These are phyloP conservation scores for Metridium senile DNA, from an alignment of 92 coral and sea anemone species.

Conservation along the genomic window DNA sequence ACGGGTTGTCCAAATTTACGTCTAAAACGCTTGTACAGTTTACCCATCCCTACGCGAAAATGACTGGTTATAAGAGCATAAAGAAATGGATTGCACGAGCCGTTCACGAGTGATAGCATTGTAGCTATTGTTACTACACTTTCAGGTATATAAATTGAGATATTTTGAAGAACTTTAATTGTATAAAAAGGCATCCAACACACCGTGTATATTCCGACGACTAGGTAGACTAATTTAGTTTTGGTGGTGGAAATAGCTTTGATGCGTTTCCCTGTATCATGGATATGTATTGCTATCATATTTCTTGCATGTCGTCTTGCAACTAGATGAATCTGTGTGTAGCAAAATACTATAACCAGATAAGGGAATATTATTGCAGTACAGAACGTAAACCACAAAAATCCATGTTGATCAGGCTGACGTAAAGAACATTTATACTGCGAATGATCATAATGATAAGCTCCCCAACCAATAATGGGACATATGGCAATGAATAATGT, in stretches of 20 bases:
- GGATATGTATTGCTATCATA: slow-evolving; percentile 89
- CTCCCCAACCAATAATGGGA: slow-evolving; percentile 88
- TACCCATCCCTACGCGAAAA: slow-evolving; percentile 73
- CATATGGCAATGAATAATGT: slow-evolving; percentile 66
- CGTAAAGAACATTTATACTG: slow-evolving; percentile 76
- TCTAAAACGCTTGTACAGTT: slow-evolving; percentile 67
- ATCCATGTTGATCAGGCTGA: slow-evolving; percentile 64
- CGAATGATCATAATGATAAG: slow-evolving; percentile 50
- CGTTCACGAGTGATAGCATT: slow-evolving; percentile 70
- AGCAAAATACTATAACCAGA: slow-evolving; percentile 76
- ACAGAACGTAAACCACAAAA: slow-evolving; percentile 61
- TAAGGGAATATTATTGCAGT: slow-evolving; percentile 69
- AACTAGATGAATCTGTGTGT: slow-evolving; percentile 88
- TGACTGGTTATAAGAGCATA: slow-evolving; percentile 94
- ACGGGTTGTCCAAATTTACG: slow-evolving; percentile 50
- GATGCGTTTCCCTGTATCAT: slow-evolving; percentile 70
- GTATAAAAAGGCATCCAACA: slow-evolving; percentile 94
- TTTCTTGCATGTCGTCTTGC: slow-evolving; percentile 93
- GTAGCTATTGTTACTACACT: slow-evolving; percentile 53
- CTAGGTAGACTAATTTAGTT: slow-evolving; percentile 82
- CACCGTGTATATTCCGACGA: slow-evolving; percentile 72
- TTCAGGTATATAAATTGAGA: slow-evolving; percentile 43
- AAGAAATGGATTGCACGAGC: slow-evolving; percentile 83
- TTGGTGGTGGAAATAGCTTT: slow-evolving; percentile 74
- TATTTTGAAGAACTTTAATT: slow-evolving; percentile 54